Conservation (phyloP, 1,140 invertebrate species). For the Caenorhabditis tropicalis region DNA sequence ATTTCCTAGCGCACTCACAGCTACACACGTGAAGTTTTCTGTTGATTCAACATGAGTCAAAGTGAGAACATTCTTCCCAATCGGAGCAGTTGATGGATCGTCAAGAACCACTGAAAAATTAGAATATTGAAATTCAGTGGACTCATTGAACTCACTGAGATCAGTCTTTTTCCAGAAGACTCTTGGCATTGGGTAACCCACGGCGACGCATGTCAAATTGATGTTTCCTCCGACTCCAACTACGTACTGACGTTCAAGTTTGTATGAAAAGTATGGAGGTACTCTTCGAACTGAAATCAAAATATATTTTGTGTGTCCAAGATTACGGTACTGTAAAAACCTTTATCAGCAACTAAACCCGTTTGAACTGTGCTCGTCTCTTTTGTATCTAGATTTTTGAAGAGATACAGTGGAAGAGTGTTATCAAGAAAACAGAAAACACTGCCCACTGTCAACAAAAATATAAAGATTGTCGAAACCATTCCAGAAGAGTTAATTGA, state of each 20-base stretch:
- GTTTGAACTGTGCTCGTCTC: conserved; percentile 29
- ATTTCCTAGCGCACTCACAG: conserved; percentile 88
- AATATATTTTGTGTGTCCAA: neutral
- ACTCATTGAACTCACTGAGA: neutral
- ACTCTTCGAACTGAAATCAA: conserved; percentile 84
- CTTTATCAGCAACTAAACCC: conserved; percentile 32
- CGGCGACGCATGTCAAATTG: conserved; percentile 93
- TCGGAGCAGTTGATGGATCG: conserved; percentile 67
- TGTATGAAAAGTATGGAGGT: conserved; percentile 87
- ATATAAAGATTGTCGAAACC: neutral
- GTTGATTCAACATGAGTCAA: conserved; percentile 87
- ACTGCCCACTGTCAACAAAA: conserved; percentile 22
- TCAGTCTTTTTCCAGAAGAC: conserved; percentile 79
- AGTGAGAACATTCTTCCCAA: conserved; percentile 82
- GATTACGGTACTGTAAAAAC: neutral
- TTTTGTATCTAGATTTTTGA: conserved; percentile 42
- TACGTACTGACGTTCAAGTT: conserved; percentile 82
- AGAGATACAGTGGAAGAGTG: conserved; percentile 49
- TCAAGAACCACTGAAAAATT: conserved; percentile 55
- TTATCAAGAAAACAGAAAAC: conserved; percentile 44
- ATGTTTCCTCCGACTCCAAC: conserved; percentile 87
- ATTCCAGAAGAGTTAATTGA: neutral
- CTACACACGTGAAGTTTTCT: conserved; percentile 94
- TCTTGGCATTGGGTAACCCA: conserved; percentile 94
- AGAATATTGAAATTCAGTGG: neutral